Evolutionary conservation across 2,113 vertebrate genomes (phyloP), one percentile per base, ranked within the genome.

Genomic region (Mormyrus lacerda): DNA sequence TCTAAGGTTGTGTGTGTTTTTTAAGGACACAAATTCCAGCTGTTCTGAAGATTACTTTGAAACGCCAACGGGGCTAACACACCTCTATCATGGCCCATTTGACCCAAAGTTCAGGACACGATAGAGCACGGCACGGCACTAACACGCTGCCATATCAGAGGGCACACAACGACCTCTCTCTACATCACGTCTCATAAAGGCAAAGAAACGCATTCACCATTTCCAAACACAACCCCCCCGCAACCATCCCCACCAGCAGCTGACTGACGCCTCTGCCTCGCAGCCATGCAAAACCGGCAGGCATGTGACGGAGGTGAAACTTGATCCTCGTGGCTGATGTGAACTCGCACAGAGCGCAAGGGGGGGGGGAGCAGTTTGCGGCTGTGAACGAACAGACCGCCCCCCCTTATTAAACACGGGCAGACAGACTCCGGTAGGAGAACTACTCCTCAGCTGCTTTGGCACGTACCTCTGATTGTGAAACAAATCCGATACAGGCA

Each of bases 231-330:
- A 76, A 13, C 13, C 69, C 69, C 13, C n/a, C 69, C 21, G 24
- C 55, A 61, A n/a, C 24, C 55, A 55, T 21, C 58, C 24, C 58
- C 21, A 24, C 35, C 73, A 79, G 73, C 73, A 79, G 39, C 31
- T 79, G 73, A 42, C 73, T 39, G 2, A 79, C 13, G 19, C 13
- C 73, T 79, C 35, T 79, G 79, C 79, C 79, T 24, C 44, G 8
- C 17, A 24, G 17, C 79, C 79, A 44, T 83, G 39, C 79, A 45
- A 83, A 83, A 83, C 21, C 19, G 17, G 17, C 42, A 45, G 79
- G 19, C 79, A 44, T 45, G 79, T 83, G 79, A 83, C 79, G 45
- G 39, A 79, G 35, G 21, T 21, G 79, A 83, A 83, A 83, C 39
- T 17, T 21, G 79, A 83, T 83, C 79, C 39, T 39, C 42, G 6